A percentile compares a stretch with the other conserved stretches of the same genome.
These are phyloP conservation scores for Ailuropoda melanoleuca DNA, from an alignment of 2,113 vertebrate genomes.

Conservation along the genomic window DNA sequence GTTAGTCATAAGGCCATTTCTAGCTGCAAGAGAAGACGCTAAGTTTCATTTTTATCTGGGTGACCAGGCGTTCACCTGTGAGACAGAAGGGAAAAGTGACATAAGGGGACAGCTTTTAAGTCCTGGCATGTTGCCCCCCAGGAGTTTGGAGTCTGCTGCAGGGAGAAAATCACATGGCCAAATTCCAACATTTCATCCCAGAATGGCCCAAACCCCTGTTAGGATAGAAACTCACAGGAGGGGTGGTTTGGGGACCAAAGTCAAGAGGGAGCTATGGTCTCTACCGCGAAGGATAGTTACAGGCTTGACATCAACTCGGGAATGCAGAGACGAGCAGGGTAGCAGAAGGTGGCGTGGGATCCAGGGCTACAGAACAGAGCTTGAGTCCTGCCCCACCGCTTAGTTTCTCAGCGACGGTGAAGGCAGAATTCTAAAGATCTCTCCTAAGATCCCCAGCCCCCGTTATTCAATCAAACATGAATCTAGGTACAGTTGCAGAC, in stretches of 20 bases:
- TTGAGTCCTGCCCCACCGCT: too few relatives aligned
- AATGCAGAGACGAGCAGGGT: fast-evolving
- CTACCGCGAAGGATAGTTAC: neutral
- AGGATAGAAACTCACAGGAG: neutral
- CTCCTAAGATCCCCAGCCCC: neutral
- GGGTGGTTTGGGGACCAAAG: neutral
- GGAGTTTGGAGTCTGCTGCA: neutral
- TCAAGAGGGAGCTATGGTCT: neutral
- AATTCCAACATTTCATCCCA: neutral
- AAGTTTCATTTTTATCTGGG: neutral
- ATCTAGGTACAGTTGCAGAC: neutral
- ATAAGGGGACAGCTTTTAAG: neutral
- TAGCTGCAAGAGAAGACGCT: neutral
- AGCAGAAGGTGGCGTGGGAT: too few relatives aligned
- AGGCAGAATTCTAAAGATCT: neutral
- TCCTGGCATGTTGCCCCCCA: fast-evolving
- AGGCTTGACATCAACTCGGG: fast-evolving
- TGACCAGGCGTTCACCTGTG: neutral
- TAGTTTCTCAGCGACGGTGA: neutral
- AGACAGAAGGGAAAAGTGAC: neutral
- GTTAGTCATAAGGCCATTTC: neutral
- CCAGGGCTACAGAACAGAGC: neutral
- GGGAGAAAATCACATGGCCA: neutral
- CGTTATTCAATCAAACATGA: neutral
- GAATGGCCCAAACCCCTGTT: neutral